Percentiles rank a stretch among this genome's conserved stretches.
These are phyloP conservation scores for Mythimna loreyi DNA, from an alignment of 2,888 invertebrate species.

Conservation along the genomic window DNA sequence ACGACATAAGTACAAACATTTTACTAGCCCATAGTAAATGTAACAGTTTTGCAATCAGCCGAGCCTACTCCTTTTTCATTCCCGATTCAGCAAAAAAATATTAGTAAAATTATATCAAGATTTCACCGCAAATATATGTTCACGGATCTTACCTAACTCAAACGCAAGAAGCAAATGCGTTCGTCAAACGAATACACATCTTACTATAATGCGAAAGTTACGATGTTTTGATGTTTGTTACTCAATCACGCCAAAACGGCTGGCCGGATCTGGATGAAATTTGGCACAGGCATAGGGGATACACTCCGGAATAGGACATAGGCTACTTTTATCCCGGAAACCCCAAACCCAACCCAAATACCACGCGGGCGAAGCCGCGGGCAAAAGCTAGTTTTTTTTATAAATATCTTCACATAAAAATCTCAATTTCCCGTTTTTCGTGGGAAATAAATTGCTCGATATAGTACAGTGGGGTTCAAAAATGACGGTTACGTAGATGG, in stretches of 20 bases:
- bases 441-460: constrained; percentile 70
- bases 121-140: constrained; percentile 58
- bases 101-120: constrained; percentile 60
- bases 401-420: constrained; percentile 69
- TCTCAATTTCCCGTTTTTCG: constrained; percentile 75
- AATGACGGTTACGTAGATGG: constrained; percentile 60
- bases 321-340: too few species aligned
- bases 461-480: constrained; percentile 67
- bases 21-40: not conserved
- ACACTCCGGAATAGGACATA: too few species aligned
- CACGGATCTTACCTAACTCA: constrained; percentile 54
- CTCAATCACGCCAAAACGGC: too few species aligned
- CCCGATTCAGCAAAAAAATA: constrained; percentile 59
- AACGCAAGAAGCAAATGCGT: constrained; percentile 55
- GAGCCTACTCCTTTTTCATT: constrained; percentile 37
- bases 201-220: too few species aligned
- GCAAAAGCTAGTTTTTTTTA: too few species aligned
- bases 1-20: not conserved
- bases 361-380: too few species aligned
- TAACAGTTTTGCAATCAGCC: constrained; percentile 27
- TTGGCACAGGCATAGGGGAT: too few species aligned
- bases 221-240: too few species aligned
- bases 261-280: too few species aligned
- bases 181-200: constrained; percentile 59
- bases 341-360: too few species aligned